A percentile compares a stretch with the other conserved stretches of the same genome.
Conservation (phyloP, 2,113 vertebrate species). For the Phalacrocorax aristotelis region DNA sequence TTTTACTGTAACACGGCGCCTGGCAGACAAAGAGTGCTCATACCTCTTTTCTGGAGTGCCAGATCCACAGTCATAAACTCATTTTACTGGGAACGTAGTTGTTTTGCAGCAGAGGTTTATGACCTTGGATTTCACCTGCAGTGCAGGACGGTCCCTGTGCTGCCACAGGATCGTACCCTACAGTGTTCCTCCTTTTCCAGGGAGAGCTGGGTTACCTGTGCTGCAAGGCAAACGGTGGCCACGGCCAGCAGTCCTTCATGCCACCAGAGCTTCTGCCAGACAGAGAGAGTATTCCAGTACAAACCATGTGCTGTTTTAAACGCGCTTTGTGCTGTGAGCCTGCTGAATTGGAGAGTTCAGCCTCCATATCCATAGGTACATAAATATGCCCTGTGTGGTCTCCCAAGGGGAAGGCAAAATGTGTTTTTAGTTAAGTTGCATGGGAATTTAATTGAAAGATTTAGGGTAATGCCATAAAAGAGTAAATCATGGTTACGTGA, state of each 20-base stretch:
- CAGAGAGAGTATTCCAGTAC: background rate
- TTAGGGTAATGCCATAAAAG: constrained; percentile 8
- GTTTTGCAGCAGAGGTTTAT: background rate
- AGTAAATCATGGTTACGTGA: background rate
- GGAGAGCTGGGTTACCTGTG: background rate
- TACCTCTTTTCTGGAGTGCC: background rate
- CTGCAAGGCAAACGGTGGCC: background rate
- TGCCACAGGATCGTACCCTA: background rate
- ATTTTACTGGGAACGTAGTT: background rate
- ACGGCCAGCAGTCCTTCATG: rapidly evolving
- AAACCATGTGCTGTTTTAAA: background rate
- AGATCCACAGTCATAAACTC: background rate
- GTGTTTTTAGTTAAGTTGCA: constrained; percentile 59
- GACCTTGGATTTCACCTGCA: background rate
- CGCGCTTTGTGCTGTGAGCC: background rate
- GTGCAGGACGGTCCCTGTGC: background rate
- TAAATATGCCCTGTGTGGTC: constrained; percentile 49
- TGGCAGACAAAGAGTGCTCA: background rate
- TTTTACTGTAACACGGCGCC: background rate
- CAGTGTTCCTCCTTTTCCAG: background rate
- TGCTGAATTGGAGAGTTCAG: background rate
- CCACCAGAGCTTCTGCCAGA: background rate
- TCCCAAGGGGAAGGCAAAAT: constrained; percentile 35
- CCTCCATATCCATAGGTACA: background rate
- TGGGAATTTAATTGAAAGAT: constrained; percentile 56